Conservation (phyloP, 2,888 invertebrate genomes). For the Callosobruchus maculatus region DNA sequence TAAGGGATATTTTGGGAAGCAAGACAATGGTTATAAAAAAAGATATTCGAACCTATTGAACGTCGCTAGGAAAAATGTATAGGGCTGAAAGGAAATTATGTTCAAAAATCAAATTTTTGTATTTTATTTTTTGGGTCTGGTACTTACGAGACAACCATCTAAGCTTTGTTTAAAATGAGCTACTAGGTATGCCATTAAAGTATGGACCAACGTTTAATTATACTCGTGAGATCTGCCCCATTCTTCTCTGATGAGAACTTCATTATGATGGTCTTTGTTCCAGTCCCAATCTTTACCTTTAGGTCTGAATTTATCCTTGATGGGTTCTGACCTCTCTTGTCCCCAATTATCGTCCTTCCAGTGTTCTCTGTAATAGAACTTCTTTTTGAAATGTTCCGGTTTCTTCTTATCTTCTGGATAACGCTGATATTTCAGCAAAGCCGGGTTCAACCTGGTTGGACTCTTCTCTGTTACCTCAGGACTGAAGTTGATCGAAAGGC, state of each 20-base stretch:
- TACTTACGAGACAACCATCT: too few species aligned
- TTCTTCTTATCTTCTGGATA: slow-evolving; percentile 49
- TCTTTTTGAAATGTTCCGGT: slow-evolving; percentile 77
- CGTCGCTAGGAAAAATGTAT: too few species aligned
- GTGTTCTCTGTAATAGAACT: slow-evolving; percentile 68
- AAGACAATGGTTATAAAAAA: too few species aligned
- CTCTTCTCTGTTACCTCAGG: slow-evolving; percentile 40
- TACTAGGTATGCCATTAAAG: too few species aligned
- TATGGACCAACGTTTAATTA: slow-evolving; percentile 35
- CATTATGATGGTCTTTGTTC: slow-evolving; percentile 46
- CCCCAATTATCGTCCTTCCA: slow-evolving; percentile 53
- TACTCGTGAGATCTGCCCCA: slow-evolving; percentile 40
- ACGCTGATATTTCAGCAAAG: slow-evolving; percentile 59
- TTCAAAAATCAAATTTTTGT: too few species aligned
- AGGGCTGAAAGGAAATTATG: too few species aligned
- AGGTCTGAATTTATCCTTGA: slow-evolving; percentile 65
- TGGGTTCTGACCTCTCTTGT: slow-evolving; percentile 26
- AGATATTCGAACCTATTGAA: too few species aligned
- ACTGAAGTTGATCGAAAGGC: slow-evolving; percentile 42
- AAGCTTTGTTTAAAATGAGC: too few species aligned
- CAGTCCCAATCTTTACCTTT: slow-evolving; percentile 74
- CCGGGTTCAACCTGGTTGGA: slow-evolving; percentile 50
- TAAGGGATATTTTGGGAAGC: too few species aligned
- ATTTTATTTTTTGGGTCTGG: too few species aligned
- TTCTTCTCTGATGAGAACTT: slow-evolving; percentile 25